A percentile compares a stretch with the other conserved stretches of the same genome.
These are phyloP conservation scores for Catocala nupta DNA, from an alignment of 2,888 invertebrate species.

Conservation along the genomic window DNA sequence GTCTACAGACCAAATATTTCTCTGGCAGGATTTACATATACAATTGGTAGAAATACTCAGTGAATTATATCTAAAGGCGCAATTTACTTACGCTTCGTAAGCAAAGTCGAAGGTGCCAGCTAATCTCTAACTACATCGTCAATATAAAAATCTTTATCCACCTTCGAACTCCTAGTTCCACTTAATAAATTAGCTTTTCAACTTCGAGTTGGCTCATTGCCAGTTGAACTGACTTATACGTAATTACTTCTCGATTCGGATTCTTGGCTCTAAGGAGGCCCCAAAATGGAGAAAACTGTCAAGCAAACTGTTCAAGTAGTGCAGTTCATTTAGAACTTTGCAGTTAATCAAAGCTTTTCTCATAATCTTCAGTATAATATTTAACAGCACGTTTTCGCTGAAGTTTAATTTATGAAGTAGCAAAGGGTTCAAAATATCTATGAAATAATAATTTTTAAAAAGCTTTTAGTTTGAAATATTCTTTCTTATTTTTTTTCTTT, in stretches of 20 bases:
- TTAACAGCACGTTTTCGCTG: too few species aligned
- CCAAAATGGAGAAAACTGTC: constrained; percentile 19
- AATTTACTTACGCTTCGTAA: too few species aligned
- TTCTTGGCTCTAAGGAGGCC: constrained; percentile 8
- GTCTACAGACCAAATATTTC: neutral
- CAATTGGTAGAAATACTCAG: too few species aligned
- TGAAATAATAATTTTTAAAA: too few species aligned
- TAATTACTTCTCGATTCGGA: constrained; percentile 33
- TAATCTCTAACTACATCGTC: constrained; percentile 5
- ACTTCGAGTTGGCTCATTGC: constrained; percentile 33
- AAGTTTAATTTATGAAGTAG: too few species aligned
- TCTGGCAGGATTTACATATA: too few species aligned
- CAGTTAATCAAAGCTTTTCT: neutral
- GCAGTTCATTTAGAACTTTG: neutral
- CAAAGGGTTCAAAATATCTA: too few species aligned
- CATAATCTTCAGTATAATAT: too few species aligned
- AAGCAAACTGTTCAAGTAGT: constrained; percentile 1
- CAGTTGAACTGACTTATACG: constrained; percentile 29
- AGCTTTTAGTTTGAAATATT: too few species aligned
- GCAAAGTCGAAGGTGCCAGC: too few species aligned
- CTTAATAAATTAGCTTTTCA: constrained; percentile 31
- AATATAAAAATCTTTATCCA: constrained; percentile 12
- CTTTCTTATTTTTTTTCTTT: too few species aligned
- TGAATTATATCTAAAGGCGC: too few species aligned
- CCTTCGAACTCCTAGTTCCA: constrained; percentile 14